Base-by-base conservation (phyloP, 1,140 invertebrate species). In the Drosophila santomea region DNA sequence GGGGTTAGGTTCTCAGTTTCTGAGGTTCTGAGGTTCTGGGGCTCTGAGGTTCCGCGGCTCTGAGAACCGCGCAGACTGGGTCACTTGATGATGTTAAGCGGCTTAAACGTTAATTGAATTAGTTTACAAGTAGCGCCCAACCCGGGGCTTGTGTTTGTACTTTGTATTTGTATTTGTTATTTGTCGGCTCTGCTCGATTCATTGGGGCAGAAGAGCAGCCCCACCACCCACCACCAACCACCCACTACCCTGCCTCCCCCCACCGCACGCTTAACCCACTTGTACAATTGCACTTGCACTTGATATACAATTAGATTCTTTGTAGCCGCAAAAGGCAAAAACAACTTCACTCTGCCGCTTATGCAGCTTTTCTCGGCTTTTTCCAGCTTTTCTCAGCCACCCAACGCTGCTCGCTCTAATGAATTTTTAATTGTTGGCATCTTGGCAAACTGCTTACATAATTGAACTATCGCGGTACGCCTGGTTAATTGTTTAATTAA, bases 21-120 rank as follows among this genome's bases (percentile, higher is more conserved):
- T 32, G 32, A 8, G 32, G 32, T 10, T 32, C 28, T 25, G 2
- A 8, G 28, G 7, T 32, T 32, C 32, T 32, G 8, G 10, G 32
- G 2, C 2, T 32, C 3, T 32, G 32, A 32, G 32, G 32, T 32
- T 32, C 32, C 32, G 32, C 32, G 32, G 32, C 14, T 28, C 17
- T 55, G 55, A 44, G 67, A 51, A 52, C 38, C 25, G 10, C 51
- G 63, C 44, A 44, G 66, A 80, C 78, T 78, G 68, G 76, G 56
- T 74, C 71, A 84, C 76, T 89, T 89, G 66, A 84, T 80, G 77
- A 89, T 80, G 77, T 69, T 89, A 89, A 90, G 84, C 84, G 57
- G 84, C 85, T 89, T 89, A 89, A 68, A 84, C 72, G 84, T 80
- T 89, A 89, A 89, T 89, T 89, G 77, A 89, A 89, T 89, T 89